Percentiles rank a stretch among this genome's conserved stretches.
Conservation (phyloP, 2,888 invertebrate genomes). For the Allygus modestus region DNA sequence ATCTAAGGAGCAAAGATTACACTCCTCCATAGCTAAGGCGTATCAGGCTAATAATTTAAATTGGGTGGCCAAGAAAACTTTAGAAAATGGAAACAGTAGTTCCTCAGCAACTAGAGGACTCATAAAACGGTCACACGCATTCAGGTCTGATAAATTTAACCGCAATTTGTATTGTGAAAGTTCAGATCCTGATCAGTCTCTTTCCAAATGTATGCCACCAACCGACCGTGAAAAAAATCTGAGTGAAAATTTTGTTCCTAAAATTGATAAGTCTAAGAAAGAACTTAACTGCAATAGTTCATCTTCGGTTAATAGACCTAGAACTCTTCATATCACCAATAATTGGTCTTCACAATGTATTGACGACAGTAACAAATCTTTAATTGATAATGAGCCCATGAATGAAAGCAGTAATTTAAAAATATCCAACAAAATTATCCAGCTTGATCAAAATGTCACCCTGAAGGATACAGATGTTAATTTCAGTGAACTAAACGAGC, state of each 20-base stretch:
- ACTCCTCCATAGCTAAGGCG: neutral
- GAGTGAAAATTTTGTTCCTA: neutral
- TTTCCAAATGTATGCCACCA: neutral
- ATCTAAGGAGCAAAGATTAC: constrained; percentile 9
- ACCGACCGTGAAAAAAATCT: neutral
- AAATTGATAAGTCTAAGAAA: neutral
- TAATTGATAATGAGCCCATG: neutral
- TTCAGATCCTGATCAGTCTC: neutral
- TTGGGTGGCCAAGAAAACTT: neutral
- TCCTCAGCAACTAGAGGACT: constrained; percentile 61
- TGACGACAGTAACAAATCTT: neutral
- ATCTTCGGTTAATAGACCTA: neutral
- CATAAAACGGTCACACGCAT: constrained; percentile 79
- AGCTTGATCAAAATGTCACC: neutral
- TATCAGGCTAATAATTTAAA: neutral
- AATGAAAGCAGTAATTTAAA: neutral
- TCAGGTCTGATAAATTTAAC: constrained; percentile 76
- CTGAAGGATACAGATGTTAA: neutral
- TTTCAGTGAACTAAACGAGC: neutral
- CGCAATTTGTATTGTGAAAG: constrained; percentile 64
- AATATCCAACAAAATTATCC: neutral
- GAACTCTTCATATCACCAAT: neutral
- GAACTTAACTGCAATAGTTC: neutral
- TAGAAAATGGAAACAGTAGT: constrained; percentile 41
- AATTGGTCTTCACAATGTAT: neutral